Evolutionary conservation across 2,113 vertebrate genomes (phyloP).

Genomic region (Melanotaenia duboulayi): DNA sequence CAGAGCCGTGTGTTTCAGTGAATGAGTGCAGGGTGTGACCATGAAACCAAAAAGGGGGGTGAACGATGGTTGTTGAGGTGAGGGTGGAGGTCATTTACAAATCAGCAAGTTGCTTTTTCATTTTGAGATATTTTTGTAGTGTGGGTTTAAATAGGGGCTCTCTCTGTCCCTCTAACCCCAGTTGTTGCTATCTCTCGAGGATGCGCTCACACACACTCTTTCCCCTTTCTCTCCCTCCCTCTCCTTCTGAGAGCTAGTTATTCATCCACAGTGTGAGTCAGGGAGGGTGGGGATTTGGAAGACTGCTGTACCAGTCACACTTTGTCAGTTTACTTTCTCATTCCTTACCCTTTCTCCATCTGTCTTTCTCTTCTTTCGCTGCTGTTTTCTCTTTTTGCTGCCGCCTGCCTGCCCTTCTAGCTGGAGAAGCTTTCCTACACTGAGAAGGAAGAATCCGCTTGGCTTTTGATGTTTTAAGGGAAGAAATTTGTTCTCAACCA

Average conservation of each 20-base stretch:
- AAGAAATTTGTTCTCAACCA: slow-evolving; percentile 20
- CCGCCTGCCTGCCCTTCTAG: slow-evolving; percentile 2
- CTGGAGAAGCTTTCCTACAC: slow-evolving; percentile 21
- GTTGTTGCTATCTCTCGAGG: slow-evolving; percentile 1
- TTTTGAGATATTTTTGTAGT: neutral
- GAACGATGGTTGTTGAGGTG: neutral
- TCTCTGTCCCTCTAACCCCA: slow-evolving; percentile 23
- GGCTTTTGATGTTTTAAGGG: slow-evolving; percentile 31
- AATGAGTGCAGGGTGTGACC: slow-evolving; percentile 18
- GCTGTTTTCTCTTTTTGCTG: slow-evolving; percentile 3
- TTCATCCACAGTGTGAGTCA: slow-evolving; percentile 84
- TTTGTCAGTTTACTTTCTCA: slow-evolving; percentile 69
- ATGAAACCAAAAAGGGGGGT: neutral
- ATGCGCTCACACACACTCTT: slow-evolving; percentile 17
- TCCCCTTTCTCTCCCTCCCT: slow-evolving; percentile 42
- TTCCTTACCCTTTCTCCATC: slow-evolving; percentile 39
- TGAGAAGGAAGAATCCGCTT: slow-evolving; percentile 17
- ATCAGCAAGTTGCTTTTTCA: neutral
- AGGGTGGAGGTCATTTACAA: neutral
- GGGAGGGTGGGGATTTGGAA: slow-evolving; percentile 81
- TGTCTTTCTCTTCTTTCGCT: slow-evolving; percentile 17
- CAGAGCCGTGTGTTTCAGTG: slow-evolving; percentile 23
- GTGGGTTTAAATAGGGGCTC: slow-evolving; percentile 41
- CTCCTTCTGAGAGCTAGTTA: slow-evolving; percentile 75
- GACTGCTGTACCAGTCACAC: slow-evolving; percentile 85